phyloP scores from a whole-genome alignment of 2,113 vertebrate genomes.

The Rhynchopsitta pachyrhyncha region DNA sequence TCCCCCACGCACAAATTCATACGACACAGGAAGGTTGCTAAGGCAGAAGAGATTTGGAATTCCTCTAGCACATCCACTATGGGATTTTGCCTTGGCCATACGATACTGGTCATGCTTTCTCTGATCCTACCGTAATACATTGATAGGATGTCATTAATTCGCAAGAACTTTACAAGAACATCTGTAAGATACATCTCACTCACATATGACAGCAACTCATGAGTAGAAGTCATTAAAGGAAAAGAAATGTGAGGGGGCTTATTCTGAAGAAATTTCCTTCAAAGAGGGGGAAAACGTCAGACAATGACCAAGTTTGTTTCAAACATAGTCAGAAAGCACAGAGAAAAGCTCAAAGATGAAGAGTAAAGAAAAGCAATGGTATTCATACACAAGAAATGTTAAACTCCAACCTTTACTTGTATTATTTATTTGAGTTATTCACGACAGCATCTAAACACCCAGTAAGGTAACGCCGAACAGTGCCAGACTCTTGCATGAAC shows the following conservation, averaged over 20 bases:
- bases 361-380: background rate
- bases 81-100: background rate
- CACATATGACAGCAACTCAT: background rate
- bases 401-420: background rate
- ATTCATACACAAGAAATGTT: background rate
- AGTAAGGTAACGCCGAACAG: background rate
- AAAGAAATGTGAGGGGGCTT: background rate
- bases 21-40: rapidly evolving
- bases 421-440: slow-evolving; percentile 13
- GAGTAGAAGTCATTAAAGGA: background rate
- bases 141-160: background rate
- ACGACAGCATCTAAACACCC: background rate
- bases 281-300: background rate
- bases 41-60: background rate
- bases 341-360: background rate
- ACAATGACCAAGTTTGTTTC: background rate
- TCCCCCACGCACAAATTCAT: background rate
- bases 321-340: background rate
- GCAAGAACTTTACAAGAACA: background rate
- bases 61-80: background rate
- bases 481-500: background rate
- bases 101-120: background rate
- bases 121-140: background rate
- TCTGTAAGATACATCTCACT: background rate
- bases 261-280: slow-evolving; percentile 29